A percentile compares a stretch with the other conserved stretches of the same genome.
phyloP scores from a whole-genome alignment of 2,797 vertebrate species.

The Ctenochaetus hawaiiensis region DNA sequence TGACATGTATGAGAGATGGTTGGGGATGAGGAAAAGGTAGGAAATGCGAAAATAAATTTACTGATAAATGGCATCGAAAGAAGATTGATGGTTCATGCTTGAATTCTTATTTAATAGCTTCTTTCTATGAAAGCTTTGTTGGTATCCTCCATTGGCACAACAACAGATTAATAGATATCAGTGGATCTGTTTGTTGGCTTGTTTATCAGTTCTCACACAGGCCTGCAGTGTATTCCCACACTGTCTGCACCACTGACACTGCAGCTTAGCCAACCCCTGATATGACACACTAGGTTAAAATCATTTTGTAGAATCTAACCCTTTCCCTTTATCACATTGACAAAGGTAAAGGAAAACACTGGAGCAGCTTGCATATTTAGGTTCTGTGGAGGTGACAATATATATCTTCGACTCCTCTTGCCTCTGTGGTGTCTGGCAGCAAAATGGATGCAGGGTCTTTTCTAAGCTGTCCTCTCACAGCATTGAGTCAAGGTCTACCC shows the following conservation, averaged over 20 bases:
- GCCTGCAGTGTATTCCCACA: conserved; percentile 43
- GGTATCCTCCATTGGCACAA: conserved; percentile 18
- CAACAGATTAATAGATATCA: conserved; percentile 53
- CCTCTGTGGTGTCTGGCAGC: conserved; percentile 9
- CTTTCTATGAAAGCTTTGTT: conserved; percentile 27
- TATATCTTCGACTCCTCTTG: conserved; percentile 19
- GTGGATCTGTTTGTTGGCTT: conserved; percentile 44
- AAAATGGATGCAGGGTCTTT: conserved; percentile 3
- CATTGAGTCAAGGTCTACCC: conserved; percentile 35
- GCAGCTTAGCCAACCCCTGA: conserved; percentile 12
- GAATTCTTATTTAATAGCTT: conserved; percentile 49
- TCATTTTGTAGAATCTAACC: conserved; percentile 35
- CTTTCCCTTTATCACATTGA: conserved; percentile 25
- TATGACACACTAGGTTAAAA: conserved; percentile 49
- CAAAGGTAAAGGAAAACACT: conserved; percentile 14
- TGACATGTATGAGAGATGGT: neutral
- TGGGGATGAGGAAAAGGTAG: neutral
- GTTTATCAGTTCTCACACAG: conserved; percentile 55
- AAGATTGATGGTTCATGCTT: conserved; percentile 59
- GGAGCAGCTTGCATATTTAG: conserved; percentile 28
- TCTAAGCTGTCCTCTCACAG: conserved; percentile 4
- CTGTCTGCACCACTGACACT: neutral
- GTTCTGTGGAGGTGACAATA: conserved; percentile 22
- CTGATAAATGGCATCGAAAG: conserved; percentile 54
- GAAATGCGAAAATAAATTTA: conserved; percentile 47